phyloP scores from a whole-genome alignment of 2,888 invertebrate species.

The Phragmatobia fuliginosa region DNA sequence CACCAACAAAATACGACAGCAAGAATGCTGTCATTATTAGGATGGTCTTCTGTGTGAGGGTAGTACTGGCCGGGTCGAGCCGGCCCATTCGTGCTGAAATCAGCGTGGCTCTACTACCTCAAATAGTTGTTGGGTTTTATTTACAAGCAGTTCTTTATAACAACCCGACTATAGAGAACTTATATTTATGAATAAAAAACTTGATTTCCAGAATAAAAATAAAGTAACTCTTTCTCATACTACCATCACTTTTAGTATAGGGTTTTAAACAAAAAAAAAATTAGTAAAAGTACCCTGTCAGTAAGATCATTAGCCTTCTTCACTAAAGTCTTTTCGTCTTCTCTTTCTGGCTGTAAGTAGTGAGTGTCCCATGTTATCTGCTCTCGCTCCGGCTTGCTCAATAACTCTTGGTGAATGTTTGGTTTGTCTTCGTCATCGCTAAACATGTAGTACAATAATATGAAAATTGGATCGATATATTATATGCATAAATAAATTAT shows the following conservation, averaged over 20 bases:
- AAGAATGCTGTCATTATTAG: too few relatives aligned
- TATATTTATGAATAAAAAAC: neutral
- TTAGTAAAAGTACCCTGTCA: constrained; percentile 72
- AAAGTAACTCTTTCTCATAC: neutral
- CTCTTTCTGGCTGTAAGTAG: constrained; percentile 78
- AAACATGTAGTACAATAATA: constrained; percentile 11
- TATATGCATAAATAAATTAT: neutral
- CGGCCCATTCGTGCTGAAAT: too few relatives aligned
- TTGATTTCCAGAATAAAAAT: neutral
- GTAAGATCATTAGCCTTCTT: constrained; percentile 82
- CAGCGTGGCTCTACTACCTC: too few relatives aligned
- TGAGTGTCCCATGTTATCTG: constrained; percentile 80
- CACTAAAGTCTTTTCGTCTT: constrained; percentile 80
- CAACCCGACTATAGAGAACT: too few relatives aligned
- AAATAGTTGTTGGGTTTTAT: too few relatives aligned
- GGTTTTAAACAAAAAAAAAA: neutral
- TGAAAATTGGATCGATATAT: too few relatives aligned
- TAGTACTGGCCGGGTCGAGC: too few relatives aligned
- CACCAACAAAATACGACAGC: too few relatives aligned
- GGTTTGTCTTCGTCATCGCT: constrained; percentile 64
- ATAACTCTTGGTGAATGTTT: constrained; percentile 71
- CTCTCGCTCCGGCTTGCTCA: constrained; percentile 76
- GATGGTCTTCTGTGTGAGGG: too few relatives aligned
- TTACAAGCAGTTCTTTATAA: too few relatives aligned
- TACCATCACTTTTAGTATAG: neutral